A percentile compares a stretch with the other conserved stretches of the same genome.
Evolutionary conservation across 2,113 vertebrate genomes (phyloP).

Genomic region (Poeciliopsis prolifica): DNA sequence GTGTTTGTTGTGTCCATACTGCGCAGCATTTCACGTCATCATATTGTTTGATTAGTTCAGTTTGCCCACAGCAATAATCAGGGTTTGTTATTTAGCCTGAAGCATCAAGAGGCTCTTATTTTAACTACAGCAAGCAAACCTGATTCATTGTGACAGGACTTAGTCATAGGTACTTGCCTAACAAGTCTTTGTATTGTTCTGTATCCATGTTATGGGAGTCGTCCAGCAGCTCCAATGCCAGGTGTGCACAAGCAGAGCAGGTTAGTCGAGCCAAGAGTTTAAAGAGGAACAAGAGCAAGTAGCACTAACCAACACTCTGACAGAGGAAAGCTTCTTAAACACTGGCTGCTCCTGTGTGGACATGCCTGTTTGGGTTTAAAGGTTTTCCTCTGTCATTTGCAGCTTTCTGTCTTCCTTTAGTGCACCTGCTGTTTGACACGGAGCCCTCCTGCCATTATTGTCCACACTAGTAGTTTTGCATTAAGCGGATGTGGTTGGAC

Average conservation of each 20-base stretch:
- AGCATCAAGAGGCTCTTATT: neutral
- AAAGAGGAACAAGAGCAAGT: conserved; percentile 19
- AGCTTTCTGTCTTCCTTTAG: conserved; percentile 20
- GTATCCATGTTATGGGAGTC: neutral
- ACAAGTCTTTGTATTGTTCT: conserved; percentile 10
- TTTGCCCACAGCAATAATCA: neutral
- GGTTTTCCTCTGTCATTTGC: conserved; percentile 33
- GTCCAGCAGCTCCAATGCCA: conserved; percentile 9
- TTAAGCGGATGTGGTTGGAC: neutral
- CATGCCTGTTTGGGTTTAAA: conserved; percentile 21
- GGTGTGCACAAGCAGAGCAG: conserved; percentile 36
- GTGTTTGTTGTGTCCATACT: conserved; percentile 22
- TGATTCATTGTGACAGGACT: neutral
- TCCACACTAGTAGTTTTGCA: neutral
- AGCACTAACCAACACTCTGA: conserved; percentile 14
- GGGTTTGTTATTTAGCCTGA: neutral
- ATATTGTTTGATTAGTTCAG: conserved; percentile 7
- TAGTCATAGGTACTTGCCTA: neutral
- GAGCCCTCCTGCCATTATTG: neutral
- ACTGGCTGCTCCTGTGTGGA: conserved; percentile 21
- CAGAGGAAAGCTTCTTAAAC: neutral
- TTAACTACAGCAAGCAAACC: neutral
- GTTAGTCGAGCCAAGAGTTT: conserved; percentile 31
- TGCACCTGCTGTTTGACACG: conserved; percentile 29
- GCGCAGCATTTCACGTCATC: conserved; percentile 20